Base-by-base conservation (phyloP, 2,113 vertebrate species). In the Pelmatolapia mariae region DNA sequence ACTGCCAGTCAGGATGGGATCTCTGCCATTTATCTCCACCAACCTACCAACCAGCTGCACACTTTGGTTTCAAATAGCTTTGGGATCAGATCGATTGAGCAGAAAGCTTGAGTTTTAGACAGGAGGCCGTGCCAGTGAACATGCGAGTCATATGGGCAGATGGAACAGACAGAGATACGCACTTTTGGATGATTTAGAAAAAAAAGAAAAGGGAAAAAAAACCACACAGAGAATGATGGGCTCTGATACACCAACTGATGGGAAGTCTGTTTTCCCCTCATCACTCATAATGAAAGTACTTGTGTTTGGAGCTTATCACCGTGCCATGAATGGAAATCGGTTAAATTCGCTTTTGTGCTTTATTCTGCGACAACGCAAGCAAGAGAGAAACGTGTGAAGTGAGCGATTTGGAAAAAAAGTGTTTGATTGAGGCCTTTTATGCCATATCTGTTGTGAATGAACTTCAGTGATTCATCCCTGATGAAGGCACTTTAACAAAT, bases 11-110 rank as follows among this genome's bases (percentile, higher is more conserved):
- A 53, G 40, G 29, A 22, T 81, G 40, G 89, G 89, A 81, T 57
- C 29, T 10, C 38, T 83, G 89, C 89, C 91, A 91, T 93, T 87
- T 78, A 50, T 92, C 88, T 85, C 66, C 91, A 89, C 86, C 84
- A 88, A 63, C 86, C 90, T 76, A 91, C 90, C 63, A 85, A 84
- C 61, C 89, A 88, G 92, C 87, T 94, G 93, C 87, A 86, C 92
- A 19, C 82, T 88, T 76, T 81, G 84, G 80, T 81, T 90, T 83
- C 89, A 81, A 56, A 59, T 10, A 4, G 43, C 68, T 87, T 36
- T 40, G 71, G 82, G 86, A 66, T 87, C 81, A 66, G 89, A 91
- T 47, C 89, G 90, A 93, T 80, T 79, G 89, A 88, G 81, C 54
- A 63, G 47, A 82, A 33, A 78, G 82, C 81, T 52, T 6, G 61